Evolutionary conservation across 2,113 vertebrate genomes (phyloP).

Genomic region (Anarhynchus alexandrinus): DNA sequence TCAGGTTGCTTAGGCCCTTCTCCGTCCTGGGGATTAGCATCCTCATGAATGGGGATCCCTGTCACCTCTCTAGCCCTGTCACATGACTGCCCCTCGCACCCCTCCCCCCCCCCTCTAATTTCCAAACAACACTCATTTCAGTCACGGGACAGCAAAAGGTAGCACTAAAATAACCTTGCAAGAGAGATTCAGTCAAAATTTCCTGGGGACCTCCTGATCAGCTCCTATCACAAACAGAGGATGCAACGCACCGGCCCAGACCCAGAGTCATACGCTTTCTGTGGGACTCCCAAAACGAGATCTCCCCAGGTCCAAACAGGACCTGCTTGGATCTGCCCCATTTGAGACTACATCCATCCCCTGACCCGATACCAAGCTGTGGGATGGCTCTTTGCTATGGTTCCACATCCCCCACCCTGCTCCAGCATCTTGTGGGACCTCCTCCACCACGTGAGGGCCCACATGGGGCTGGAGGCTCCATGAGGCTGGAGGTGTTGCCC

Average conservation of each 20-base stretch:
- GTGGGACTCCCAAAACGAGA: background rate
- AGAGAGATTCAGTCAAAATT: background rate
- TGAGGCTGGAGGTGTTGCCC: accelerated
- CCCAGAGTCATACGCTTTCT: background rate
- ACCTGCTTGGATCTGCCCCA: background rate
- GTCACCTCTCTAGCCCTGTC: background rate
- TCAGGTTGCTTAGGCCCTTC: background rate
- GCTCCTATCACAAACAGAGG: background rate
- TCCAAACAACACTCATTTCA: background rate
- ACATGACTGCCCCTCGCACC: background rate
- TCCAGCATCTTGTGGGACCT: background rate
- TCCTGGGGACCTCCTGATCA: background rate
- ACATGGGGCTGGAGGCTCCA: background rate
- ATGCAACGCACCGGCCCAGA: background rate
- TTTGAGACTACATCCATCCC: background rate
- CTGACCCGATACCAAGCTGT: background rate
- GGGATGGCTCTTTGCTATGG: background rate
- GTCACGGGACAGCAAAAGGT: background rate
- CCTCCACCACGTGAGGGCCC: background rate
- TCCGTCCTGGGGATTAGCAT: background rate
- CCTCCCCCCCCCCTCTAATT: background rate
- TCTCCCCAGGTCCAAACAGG: too few species aligned
- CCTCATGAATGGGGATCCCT: background rate
- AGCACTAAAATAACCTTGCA: background rate
- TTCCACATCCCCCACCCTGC: background rate